Evolutionary conservation across 1,140 invertebrate genomes (phyloP).

Genomic region (Heliconius congener): DNA sequence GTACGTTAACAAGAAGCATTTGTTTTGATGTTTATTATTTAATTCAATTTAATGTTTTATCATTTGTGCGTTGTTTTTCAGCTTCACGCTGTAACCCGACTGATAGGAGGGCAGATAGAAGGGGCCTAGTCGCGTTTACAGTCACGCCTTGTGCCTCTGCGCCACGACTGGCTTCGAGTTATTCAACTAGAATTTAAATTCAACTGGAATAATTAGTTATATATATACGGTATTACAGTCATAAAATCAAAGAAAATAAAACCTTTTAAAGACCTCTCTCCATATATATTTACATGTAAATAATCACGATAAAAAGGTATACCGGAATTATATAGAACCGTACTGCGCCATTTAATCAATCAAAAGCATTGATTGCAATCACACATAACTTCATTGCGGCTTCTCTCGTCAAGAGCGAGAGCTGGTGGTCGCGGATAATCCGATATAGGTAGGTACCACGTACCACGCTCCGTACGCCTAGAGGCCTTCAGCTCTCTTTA

Average conservation of each 20-base stretch:
- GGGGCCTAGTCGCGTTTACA: no score
- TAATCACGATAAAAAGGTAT: neutral
- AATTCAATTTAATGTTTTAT: neutral
- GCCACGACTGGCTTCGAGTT: no score
- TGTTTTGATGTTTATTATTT: neutral
- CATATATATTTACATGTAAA: neutral
- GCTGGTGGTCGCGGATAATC: neutral
- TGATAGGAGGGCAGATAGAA: no score
- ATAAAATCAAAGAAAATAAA: no score
- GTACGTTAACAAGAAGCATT: neutral
- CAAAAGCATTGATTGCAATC: constrained; percentile 15
- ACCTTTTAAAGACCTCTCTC: no score
- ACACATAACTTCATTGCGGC: constrained; percentile 13
- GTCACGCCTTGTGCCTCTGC: no score
- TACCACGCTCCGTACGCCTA: neutral
- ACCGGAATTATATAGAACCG: neutral
- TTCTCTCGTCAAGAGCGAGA: constrained; percentile 14
- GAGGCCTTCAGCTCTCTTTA: neutral
- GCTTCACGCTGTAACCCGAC: no score
- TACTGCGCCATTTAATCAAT: constrained; percentile 3
- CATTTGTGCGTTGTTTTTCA: neutral
- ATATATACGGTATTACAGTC: no score
- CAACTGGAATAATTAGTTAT: no score
- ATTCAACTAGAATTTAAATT: no score
- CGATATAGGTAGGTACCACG: neutral